These are phyloP conservation scores for Cacoxenus indagator DNA, from an alignment of 2,888 invertebrate genomes.

Conservation along the genomic window DNA sequence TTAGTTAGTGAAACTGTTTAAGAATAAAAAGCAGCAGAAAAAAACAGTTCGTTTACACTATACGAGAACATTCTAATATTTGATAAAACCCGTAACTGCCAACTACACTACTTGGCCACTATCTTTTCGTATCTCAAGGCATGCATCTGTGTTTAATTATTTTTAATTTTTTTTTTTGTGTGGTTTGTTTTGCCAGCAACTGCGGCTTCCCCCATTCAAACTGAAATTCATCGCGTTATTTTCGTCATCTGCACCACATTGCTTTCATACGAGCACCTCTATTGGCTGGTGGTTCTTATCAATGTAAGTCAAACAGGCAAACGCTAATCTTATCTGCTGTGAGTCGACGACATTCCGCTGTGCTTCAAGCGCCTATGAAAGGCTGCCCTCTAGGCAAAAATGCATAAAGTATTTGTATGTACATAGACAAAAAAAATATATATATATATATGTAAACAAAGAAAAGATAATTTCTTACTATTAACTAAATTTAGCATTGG, in stretches of 20 bases:
- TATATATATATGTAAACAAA: no score
- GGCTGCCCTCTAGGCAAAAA: neutral
- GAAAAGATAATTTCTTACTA: neutral
- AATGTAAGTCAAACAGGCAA: neutral
- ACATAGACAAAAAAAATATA: neutral
- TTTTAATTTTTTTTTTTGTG: neutral
- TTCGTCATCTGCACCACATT: no score
- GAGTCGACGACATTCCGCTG: neutral
- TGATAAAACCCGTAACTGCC: neutral
- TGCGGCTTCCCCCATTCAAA: neutral
- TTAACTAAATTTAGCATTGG: neutral
- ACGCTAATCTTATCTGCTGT: slow-evolving; percentile 8
- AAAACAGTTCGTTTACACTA: neutral
- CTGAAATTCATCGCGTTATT: neutral
- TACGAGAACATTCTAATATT: neutral
- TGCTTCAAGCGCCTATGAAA: neutral
- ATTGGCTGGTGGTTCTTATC: neutral
- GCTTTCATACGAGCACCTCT: no score
- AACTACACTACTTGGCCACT: neutral
- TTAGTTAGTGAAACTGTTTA: neutral
- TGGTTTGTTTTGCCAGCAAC: neutral
- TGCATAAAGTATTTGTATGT: no score
- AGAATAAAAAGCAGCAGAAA: neutral
- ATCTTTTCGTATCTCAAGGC: neutral
- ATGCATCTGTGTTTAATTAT: no score